Evolutionary conservation across 1,140 invertebrate genomes (phyloP), one percentile per base, ranked within the genome.

Genomic region (Helicoverpa armigera): DNA sequence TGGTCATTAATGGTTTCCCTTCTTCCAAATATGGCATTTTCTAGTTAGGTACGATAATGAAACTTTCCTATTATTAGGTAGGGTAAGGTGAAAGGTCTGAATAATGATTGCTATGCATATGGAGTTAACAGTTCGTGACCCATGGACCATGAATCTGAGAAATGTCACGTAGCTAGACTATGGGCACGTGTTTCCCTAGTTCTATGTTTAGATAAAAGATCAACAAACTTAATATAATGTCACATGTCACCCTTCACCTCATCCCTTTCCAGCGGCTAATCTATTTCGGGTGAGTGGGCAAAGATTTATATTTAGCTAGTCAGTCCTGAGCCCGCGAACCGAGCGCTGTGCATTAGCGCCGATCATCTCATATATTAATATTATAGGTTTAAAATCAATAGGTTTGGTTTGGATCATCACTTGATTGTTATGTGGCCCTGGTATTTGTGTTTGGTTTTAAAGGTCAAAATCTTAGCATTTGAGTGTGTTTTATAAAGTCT

Each of bases 251-350:
- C 67, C 67, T 70, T 70, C 50, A 53, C 29, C 50, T 70, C 50
- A 70, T 70, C 67, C 67, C 67, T 70, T 54, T 70, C 50, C 67
- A 70, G 67, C 23, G n/a, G 50, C n/a, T 50, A n/a, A 70, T 51
- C 67, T 70, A 70, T 72, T 72, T 72, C 31, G 10, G 23, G 50
- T 72, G 50, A 72, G 69, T 72, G 50, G 69, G 18, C 69, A 72
- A 72, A 31, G 69, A 72, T 54, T 70, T 72, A 72, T 72, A 72
- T 72, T 72, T 72, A 72, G 50, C 69, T 53, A 72, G 69, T 72
- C 50, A n/a, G 50, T 54, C 29, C 18, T 53, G 69, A 72, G 50
- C 12, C 18, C 69, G 69, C 69, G 69, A 10, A 2, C 50, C 10
- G 23, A 51, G 50, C 69, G 69, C 69, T 31, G 31, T 69, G 65